Conservation (phyloP, 1,140 invertebrate genomes). For the Mesaphorura yosii region DNA sequence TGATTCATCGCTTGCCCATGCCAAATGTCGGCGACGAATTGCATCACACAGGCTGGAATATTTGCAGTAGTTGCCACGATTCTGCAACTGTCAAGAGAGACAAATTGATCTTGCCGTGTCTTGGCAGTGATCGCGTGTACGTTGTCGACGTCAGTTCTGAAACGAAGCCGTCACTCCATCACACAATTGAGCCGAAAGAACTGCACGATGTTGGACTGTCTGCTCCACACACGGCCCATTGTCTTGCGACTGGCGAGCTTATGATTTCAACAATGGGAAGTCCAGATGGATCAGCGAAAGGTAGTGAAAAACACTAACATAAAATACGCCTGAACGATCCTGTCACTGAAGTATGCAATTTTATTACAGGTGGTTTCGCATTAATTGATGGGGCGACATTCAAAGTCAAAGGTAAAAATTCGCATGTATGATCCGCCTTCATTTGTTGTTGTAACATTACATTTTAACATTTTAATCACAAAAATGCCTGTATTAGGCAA, state of each 20-base stretch:
- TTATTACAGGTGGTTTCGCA: too few species aligned
- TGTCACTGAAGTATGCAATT: too few species aligned
- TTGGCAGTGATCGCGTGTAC: conserved; percentile 75
- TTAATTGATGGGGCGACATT: conserved; percentile 67
- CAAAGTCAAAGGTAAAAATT: conserved; percentile 48
- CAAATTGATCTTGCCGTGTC: conserved; percentile 65
- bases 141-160: conserved; percentile 66
- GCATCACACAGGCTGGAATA: conserved; percentile 93
- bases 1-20: conserved; percentile 72
- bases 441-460: neutral
- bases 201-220: conserved; percentile 61
- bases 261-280: conserved; percentile 92
- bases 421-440: neutral
- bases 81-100: conserved; percentile 53
- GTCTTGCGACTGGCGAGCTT: conserved; percentile 76
- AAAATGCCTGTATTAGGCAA: conserved; percentile 33
- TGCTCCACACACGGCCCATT: conserved; percentile 86
- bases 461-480: conserved; percentile 12
- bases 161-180: conserved; percentile 51
- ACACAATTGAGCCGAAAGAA: conserved; percentile 50
- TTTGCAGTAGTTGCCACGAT: conserved; percentile 73
- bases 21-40: conserved; percentile 73
- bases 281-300: conserved; percentile 50
- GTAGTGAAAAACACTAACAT: too few species aligned
- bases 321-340: conserved; percentile 39